A percentile compares a stretch with the other conserved stretches of the same genome.
Evolutionary conservation across 2,888 invertebrate genomes (phyloP).

Genomic region (Scaptomyza cyrtandrae): DNA sequence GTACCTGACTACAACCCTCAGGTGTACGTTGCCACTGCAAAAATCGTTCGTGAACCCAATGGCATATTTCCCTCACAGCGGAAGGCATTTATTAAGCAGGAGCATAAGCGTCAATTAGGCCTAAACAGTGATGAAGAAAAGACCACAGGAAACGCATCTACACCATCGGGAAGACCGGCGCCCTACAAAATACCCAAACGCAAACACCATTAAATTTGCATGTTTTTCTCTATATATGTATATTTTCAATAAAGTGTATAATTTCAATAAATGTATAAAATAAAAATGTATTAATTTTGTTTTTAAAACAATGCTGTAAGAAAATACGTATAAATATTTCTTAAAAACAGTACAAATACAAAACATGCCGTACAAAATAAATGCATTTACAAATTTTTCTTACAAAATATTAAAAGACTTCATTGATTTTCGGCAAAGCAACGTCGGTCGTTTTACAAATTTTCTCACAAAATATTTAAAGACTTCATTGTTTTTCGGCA

Average conservation of each 20-base stretch:
- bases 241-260: neutral
- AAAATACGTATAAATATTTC: neutral
- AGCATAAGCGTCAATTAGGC: constrained; percentile 71
- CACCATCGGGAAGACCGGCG: constrained; percentile 1
- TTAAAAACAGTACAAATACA: neutral
- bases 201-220: neutral
- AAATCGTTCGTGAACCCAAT: constrained; percentile 69
- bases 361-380: neutral
- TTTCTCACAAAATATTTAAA: neutral
- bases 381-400: neutral
- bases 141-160: neutral
- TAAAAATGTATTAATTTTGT: too few species aligned
- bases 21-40: constrained; percentile 61
- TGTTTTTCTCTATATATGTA: neutral
- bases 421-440: constrained; percentile 21
- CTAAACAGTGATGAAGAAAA: constrained; percentile 31
- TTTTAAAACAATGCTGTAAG: neutral
- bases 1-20: constrained; percentile 78
- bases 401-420: neutral
- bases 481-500: neutral
- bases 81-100: constrained; percentile 76
- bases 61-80: constrained; percentile 71
- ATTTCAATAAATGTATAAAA: too few species aligned
- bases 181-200: constrained; percentile 25
- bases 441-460: constrained; percentile 31